Evolutionary conservation across 1,140 invertebrate species (phyloP), one percentile per base, ranked within the genome.

Genomic region (Zaprionus inermis): DNA sequence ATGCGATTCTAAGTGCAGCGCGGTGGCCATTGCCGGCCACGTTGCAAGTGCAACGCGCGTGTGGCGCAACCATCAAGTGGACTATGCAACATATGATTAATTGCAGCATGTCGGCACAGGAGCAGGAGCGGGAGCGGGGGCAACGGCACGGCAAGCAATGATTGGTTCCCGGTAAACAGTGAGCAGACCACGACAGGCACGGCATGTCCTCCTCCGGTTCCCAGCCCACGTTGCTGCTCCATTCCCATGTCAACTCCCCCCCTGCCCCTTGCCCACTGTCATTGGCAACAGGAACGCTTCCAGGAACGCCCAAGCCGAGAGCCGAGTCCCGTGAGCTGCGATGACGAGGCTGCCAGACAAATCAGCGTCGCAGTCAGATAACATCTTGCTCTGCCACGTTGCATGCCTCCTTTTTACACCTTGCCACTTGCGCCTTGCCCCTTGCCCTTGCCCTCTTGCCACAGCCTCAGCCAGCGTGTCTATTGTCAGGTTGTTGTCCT

Each of bases 81-180:
- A 7, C n/a, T 16, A 78, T 67, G 79, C 83, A 73, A 71, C 83
- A 63, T 79, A 61, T 89, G 84, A 88, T 89, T 88, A 88, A 88
- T 83, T 89, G 84, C 61, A 79, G 24, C 24, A 88, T 78, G 76
- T 60, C 72, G 56, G 38, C 2, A n/a, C 14, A 14, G 36, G 36
- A 5, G 24, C 24, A 28, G 24, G 24, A 28, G 24, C 3, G 3
- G 24, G 24, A 28, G 24, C 3, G 1, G 24, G 24, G 24, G 24
- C 1, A 4, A 52, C 4, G 4, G 36, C 36, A 16, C 6, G 38
- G 38, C 38, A 44, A 51, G 52, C 83, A 83, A 83, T 83, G 83
- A 88, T 88, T 88, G 83, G 83, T 88, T 88, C 83, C 67, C 68
- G 84, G 79, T 89, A 89, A 81, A 74, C 76, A 73, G 72, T 28